These are phyloP conservation scores for Meandrina meandrites DNA, from an alignment of 92 coral and sea anemone species.

Conservation along the genomic window DNA sequence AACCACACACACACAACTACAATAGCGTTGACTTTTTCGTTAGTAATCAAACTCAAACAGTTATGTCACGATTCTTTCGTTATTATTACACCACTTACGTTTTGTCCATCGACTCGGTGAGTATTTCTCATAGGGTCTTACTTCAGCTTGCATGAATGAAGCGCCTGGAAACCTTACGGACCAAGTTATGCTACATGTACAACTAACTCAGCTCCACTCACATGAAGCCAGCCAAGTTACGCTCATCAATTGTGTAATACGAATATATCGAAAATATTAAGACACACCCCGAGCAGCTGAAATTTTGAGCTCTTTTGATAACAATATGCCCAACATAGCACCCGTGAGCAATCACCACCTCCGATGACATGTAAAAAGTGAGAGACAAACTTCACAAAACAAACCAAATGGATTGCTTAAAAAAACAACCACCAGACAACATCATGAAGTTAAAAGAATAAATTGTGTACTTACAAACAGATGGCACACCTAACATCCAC, in stretches of 20 bases:
- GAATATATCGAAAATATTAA: not conserved
- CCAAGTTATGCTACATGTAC: not conserved
- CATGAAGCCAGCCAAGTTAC: no score
- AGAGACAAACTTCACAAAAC: not conserved
- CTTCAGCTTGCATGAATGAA: not conserved
- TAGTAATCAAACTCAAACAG: not conserved
- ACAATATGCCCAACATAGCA: not conserved
- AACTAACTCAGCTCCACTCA: no score
- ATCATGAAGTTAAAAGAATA: not conserved
- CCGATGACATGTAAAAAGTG: not conserved
- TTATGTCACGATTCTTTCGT: not conserved
- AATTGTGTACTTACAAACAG: not conserved
- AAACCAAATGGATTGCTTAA: not conserved
- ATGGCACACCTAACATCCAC: conserved; percentile 1
- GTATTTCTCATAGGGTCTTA: not conserved
- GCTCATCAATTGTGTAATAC: no score
- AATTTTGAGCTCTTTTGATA: not conserved
- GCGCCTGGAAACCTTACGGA: not conserved
- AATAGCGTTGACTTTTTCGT: not conserved
- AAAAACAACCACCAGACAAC: not conserved
- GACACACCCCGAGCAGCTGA: not conserved
- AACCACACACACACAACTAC: not conserved
- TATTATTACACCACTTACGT: not conserved
- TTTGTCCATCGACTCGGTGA: no score
- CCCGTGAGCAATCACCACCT: not conserved